phyloP scores from a whole-genome alignment of 2,113 vertebrate genomes.

The Prietella phreatophila region DNA sequence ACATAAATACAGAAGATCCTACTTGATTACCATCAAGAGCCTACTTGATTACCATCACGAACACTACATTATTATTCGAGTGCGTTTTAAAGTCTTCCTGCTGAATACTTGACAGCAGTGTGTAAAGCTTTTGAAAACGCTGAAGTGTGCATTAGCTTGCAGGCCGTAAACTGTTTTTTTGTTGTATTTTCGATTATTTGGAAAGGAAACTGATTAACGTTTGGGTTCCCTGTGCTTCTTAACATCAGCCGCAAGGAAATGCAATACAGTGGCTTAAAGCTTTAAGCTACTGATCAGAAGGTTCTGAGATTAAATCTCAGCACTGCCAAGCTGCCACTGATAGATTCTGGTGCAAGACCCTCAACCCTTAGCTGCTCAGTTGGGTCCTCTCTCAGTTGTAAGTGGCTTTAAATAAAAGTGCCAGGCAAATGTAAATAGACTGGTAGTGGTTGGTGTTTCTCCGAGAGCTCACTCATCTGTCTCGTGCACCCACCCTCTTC shows the following conservation, averaged over 20 bases:
- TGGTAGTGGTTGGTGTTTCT: constrained; percentile 5
- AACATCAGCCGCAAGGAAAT: neutral
- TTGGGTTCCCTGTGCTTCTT: neutral
- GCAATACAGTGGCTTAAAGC: neutral
- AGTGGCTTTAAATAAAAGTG: neutral
- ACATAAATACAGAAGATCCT: neutral
- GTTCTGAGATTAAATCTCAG: neutral
- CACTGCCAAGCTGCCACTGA: neutral
- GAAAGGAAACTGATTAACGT: neutral
- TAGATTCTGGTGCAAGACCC: neutral
- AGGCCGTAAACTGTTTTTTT: neutral
- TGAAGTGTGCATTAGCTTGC: neutral
- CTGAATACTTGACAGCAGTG: neutral
- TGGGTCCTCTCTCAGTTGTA: neutral
- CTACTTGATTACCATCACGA: neutral
- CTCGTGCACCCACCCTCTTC: constrained; percentile 45
- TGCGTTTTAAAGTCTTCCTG: neutral
- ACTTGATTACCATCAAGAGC: neutral
- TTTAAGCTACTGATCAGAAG: neutral
- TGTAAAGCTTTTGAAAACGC: neutral
- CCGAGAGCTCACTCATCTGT: neutral
- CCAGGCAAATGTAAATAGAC: neutral
- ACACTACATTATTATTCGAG: neutral
- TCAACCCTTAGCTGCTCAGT: neutral
- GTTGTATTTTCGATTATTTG: neutral